Evolutionary conservation across 2,888 invertebrate species (phyloP), one percentile per base, ranked within the genome.

Genomic region (Limnephilus rhombicus): DNA sequence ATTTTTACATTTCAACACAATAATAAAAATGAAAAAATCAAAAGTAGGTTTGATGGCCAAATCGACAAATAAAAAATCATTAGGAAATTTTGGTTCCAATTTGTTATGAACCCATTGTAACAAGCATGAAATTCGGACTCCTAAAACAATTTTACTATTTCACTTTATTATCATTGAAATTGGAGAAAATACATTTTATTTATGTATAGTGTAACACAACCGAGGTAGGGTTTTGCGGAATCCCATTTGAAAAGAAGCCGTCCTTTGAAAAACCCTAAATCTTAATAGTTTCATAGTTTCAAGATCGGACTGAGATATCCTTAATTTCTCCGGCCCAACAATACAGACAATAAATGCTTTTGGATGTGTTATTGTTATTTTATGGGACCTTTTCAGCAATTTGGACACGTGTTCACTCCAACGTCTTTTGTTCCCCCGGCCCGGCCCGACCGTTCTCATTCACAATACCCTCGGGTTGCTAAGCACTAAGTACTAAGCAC

Each of bases 331-430:
- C 37, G 53, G 68, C 34, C 88, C 31, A 88, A 88, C 88, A 88
- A 88, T 88, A 18, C 31, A 68, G 53, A 91, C 91, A 88, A 89
- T 83, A 91, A 86, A 85, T 86, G 81, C 91, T 81, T 81, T 49
- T 80, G 81, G 83, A 49, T 49, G 91, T 82, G 91, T 82, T 88
- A 91, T 82, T 91, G 87, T 91, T 91, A 91, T 91, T 85, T 49
- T 91, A 37, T 31, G 53, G 34, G 68, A 88, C 88, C 88, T 88
- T 85, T 88, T 88, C 88, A 88, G 80, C 88, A 68, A 31, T 68
- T 68, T 68, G 88, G 88, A 88, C 88, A 88, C 88, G 88, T 88
- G 88, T 88, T 88, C 53, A 29, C 53, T 53, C 53, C 88, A 68
- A 88, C 68, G 18, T 88, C 88, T 31, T 31, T 88, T 53, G 88